Base-by-base conservation (phyloP, 2,113 vertebrate genomes). In the Microcebus tavaratra region DNA sequence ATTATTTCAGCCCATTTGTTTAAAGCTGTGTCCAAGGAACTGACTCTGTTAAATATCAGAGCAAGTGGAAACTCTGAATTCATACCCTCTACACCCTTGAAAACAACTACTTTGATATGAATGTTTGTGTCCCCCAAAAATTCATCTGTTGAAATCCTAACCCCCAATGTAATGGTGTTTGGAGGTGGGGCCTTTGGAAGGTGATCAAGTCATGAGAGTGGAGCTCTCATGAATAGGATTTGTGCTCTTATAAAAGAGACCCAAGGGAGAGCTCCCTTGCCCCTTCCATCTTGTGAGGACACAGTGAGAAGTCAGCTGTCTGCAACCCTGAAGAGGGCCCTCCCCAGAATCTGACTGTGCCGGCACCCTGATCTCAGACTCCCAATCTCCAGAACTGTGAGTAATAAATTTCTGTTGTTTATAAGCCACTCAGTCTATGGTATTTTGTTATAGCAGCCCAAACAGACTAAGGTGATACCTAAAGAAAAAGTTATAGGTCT, bases 21-120 rank as follows among this genome's bases (percentile, higher is more conserved):
- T 0, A 98, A 98, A 73, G 97, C 97, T 0, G 98, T 98, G 57
- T 98, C 97, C 5, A 98, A 98, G 97, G 98, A 98, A 14, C 90
- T 98, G 79, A 97, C 97, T 75, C 98, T 96, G 72, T 92, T 98
- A 18, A 98, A 98, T 94, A 98, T 97, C 94, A 98, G 96, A 34
- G 95, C 97, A 0, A 97, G 97, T 55, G 98, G 95, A 7, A 98
- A 98, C 29, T 96, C 97, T 27, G 97, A 98, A 83, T 97, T 98
- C 29, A 95, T 94, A 55, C 95, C 98, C 70, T 78, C 97, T 10
- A 59, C 91, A 67, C 80, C 95, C 91, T 12, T 98, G 97, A 92
- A 88, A 95, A 23, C 61, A 63, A 31, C 29, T 78, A 48, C 48
- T 34, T 20, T 53, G 48, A 29, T 53, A 48, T 12, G 25, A 75